Evolutionary conservation across 2,113 vertebrate species (phyloP).

Genomic region (Spea multiplicata): DNA sequence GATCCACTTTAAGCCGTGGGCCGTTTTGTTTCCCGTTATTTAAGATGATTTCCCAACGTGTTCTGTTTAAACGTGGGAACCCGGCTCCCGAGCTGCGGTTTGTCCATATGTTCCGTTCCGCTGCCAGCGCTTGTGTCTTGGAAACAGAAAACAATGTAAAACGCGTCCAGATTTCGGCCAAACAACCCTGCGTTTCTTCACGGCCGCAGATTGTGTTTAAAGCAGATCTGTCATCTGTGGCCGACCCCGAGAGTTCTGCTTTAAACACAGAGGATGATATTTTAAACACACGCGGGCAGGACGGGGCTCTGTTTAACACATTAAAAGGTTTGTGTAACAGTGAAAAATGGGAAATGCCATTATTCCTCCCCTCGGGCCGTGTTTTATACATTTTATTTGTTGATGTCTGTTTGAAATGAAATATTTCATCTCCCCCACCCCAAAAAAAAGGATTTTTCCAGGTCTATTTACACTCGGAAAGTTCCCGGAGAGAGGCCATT

Average conservation of each 20-base stretch:
- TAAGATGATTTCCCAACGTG: too few relatives aligned
- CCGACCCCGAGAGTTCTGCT: background rate
- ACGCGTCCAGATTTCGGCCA: too few relatives aligned
- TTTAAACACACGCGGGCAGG: constrained; percentile 5
- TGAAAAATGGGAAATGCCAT: constrained; percentile 11
- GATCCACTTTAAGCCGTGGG: too few relatives aligned
- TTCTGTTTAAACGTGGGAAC: too few relatives aligned
- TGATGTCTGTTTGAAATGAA: constrained; percentile 20
- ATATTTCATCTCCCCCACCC: constrained; percentile 2
- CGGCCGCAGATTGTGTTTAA: constrained; percentile 14
- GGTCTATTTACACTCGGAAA: too few relatives aligned
- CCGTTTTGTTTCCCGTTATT: too few relatives aligned
- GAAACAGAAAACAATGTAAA: too few relatives aligned
- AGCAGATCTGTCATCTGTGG: constrained; percentile 16
- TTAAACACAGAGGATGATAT: constrained; percentile 23
- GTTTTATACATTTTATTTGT: constrained; percentile 20
- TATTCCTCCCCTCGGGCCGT: background rate
- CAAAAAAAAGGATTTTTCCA: too few relatives aligned
- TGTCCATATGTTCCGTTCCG: too few relatives aligned
- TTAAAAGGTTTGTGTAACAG: constrained; percentile 30
- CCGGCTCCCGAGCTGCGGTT: too few relatives aligned
- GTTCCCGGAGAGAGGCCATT: too few relatives aligned
- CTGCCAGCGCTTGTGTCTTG: too few relatives aligned
- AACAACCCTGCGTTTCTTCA: background rate
- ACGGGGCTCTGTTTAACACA: constrained; percentile 28